Conservation (phyloP, 2,797 vertebrate species). For the Melanotaenia maccullochi region DNA sequence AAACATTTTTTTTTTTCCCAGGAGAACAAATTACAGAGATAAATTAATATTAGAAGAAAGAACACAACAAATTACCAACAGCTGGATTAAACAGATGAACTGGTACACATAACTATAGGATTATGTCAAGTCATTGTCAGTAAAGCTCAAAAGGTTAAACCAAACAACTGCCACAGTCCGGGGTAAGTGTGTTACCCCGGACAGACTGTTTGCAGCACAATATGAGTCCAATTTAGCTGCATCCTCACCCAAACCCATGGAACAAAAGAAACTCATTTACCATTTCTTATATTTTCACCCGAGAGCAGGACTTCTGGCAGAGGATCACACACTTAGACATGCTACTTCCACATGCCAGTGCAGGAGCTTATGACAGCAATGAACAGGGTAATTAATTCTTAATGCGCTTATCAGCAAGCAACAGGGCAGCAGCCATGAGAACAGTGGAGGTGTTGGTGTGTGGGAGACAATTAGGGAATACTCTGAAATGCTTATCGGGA, state of each 20-base stretch:
- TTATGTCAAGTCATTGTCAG: background rate
- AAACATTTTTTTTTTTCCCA: no score
- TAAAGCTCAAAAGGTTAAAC: constrained; percentile 32
- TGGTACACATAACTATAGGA: background rate
- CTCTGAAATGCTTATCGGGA: constrained; percentile 72
- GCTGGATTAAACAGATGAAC: background rate
- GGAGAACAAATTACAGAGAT: background rate
- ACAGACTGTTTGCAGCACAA: constrained; percentile 32
- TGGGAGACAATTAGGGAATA: constrained; percentile 73
- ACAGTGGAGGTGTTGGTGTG: constrained; percentile 63
- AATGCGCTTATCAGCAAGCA: constrained; percentile 77
- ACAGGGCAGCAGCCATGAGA: constrained; percentile 68
- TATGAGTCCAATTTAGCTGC: constrained; percentile 54
- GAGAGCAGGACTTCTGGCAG: constrained; percentile 67
- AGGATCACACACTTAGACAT: constrained; percentile 60
- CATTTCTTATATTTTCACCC: constrained; percentile 58
- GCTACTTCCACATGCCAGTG: constrained; percentile 58
- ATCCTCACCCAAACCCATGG: constrained; percentile 36
- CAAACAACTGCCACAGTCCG: constrained; percentile 26
- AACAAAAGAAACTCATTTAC: constrained; percentile 79
- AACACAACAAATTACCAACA: background rate
- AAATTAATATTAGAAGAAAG: background rate
- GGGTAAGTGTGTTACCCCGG: constrained; percentile 37
- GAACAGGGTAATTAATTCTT: constrained; percentile 79
- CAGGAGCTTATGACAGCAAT: constrained; percentile 58